Percentiles rank a stretch among this genome's conserved stretches.
Evolutionary conservation across 2,113 vertebrate species (phyloP).

Genomic region (Lates calcarifer): DNA sequence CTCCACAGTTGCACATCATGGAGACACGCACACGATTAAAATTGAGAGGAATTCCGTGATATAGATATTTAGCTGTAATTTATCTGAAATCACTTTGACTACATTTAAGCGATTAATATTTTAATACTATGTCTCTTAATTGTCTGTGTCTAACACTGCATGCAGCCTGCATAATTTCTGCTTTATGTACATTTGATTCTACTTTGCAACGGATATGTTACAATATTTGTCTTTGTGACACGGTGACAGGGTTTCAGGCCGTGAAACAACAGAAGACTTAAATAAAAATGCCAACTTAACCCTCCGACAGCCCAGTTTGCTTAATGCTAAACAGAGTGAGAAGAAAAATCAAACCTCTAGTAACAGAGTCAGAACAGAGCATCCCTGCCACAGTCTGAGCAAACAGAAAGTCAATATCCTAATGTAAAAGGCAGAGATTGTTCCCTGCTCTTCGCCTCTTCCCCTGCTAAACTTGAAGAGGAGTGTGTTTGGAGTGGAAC

Average conservation of each 20-base stretch:
- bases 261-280: not conserved
- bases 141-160: constrained; percentile 23
- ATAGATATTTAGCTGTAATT: constrained; percentile 62
- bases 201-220: not conserved
- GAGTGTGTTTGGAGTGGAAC: constrained; percentile 67
- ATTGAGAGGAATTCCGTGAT: constrained; percentile 31
- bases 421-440: constrained; percentile 56
- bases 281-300: constrained; percentile 2
- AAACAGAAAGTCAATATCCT: constrained; percentile 64
- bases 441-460: constrained; percentile 41
- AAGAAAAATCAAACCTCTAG: constrained; percentile 1
- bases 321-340: constrained; percentile 2
- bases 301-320: constrained; percentile 9
- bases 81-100: constrained; percentile 59
- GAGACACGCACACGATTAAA: constrained; percentile 52
- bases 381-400: constrained; percentile 35
- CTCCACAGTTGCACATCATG: constrained; percentile 16
- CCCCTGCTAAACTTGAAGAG: constrained; percentile 56
- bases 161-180: constrained; percentile 8
- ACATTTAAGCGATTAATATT: constrained; percentile 51
- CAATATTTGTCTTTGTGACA: not conserved
- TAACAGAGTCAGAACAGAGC: constrained; percentile 34
- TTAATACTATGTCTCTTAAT: constrained; percentile 62
- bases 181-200: constrained; percentile 33
- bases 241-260: not conserved